Conservation (phyloP, 2,888 invertebrate species). For the Conops quadrifasciatus region DNA sequence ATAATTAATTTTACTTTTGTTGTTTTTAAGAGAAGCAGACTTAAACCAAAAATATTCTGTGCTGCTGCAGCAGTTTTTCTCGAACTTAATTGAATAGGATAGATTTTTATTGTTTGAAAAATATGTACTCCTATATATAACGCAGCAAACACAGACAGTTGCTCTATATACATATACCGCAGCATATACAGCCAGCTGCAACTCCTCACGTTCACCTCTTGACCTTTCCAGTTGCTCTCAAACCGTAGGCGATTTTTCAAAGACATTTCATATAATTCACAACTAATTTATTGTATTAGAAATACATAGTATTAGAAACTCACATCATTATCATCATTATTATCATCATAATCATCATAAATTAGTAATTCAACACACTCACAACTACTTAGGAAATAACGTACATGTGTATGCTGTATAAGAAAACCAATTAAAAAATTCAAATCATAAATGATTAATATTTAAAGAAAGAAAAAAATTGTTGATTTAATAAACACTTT, state of each 20-base stretch:
- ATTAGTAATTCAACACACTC: conserved; percentile 17
- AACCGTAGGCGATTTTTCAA: background rate
- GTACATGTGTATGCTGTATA: conserved; percentile 36
- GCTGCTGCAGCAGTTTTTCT: background rate
- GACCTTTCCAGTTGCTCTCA: background rate
- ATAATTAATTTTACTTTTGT: background rate
- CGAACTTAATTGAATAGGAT: too few relatives aligned
- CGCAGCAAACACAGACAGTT: too few relatives aligned
- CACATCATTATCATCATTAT: background rate
- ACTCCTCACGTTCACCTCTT: background rate
- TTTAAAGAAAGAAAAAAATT: conserved; percentile 5
- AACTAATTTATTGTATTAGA: conserved; percentile 10
- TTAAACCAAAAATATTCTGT: background rate
- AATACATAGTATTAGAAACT: background rate
- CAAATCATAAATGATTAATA: conserved; percentile 11
- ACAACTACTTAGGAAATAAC: conserved; percentile 17
- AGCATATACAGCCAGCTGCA: too few relatives aligned
- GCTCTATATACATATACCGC: too few relatives aligned
- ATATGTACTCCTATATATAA: too few relatives aligned
- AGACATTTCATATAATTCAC: conserved; percentile 11
- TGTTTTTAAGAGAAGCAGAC: background rate
- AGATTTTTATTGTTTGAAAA: too few relatives aligned
- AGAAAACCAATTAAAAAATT: background rate
- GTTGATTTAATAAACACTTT: conserved; percentile 40
- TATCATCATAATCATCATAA: conserved; percentile 3